These are phyloP conservation scores for Aethes cnicana DNA, from an alignment of 2,888 invertebrate species.

Conservation along the genomic window DNA sequence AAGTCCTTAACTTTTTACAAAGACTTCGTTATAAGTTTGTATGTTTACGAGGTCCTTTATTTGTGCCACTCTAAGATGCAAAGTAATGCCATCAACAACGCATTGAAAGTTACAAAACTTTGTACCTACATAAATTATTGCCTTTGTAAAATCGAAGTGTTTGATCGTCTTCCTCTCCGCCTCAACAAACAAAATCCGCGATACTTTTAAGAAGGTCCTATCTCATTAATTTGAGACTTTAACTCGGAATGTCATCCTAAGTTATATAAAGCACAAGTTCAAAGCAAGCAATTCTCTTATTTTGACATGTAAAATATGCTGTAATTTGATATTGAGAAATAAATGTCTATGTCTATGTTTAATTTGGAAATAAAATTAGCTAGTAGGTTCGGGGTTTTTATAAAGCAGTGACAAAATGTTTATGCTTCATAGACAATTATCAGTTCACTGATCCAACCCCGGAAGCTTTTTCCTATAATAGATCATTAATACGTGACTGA, in stretches of 20 bases:
- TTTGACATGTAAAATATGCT: too few relatives aligned
- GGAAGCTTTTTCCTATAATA: conserved; percentile 22
- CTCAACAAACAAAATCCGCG: conserved; percentile 9
- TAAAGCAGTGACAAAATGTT: too few relatives aligned
- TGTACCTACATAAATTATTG: neutral
- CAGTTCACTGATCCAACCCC: conserved; percentile 3
- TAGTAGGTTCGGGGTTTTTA: too few relatives aligned
- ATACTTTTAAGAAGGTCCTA: too few relatives aligned
- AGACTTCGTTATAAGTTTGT: neutral
- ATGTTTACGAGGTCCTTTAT: neutral
- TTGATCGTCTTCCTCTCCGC: conserved; percentile 8
- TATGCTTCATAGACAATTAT: conserved; percentile 15
- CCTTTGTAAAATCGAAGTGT: neutral
- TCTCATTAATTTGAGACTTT: too few relatives aligned
- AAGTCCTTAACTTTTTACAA: neutral
- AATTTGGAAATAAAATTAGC: too few relatives aligned
- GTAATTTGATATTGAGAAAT: too few relatives aligned
- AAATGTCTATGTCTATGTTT: too few relatives aligned
- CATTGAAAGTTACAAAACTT: neutral
- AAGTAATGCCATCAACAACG: neutral
- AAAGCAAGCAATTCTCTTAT: too few relatives aligned
- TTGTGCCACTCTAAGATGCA: neutral
- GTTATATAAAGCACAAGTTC: too few relatives aligned
- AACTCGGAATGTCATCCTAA: too few relatives aligned
- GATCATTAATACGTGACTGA: conserved; percentile 25